Evolutionary conservation across 1,140 invertebrate genomes (phyloP), one percentile per base, ranked within the genome.

Genomic region (Scaptodrosophila lebanonensis): DNA sequence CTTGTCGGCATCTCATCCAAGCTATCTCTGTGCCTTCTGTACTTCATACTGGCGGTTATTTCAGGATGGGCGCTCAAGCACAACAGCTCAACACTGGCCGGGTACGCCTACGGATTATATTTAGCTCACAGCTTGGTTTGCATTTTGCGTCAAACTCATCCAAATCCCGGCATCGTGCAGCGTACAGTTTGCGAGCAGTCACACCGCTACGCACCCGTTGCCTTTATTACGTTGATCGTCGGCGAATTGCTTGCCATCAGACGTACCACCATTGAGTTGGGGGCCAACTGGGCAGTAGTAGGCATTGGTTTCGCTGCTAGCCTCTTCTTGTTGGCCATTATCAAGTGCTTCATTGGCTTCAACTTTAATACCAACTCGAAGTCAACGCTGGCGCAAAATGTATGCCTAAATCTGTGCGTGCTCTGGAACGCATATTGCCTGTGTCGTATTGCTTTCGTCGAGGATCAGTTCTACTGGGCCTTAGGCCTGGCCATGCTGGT

Each of bases 61-160:
- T 75, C 76, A 1, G 75, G 75, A 25, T 70, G 66, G 66, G 75
- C 76, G 1, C 30, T 82, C 1, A 82, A 82, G 9, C 66, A 56
- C 44, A 53, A 65, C 30, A 75, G 70, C 62, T n/a, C n/a, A n/a
- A n/a, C n/a, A 43, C 38, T 9, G 76, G 76, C 7, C 48, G 57
- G 6, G 33, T 66, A 66, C 43, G 75, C 66, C 1, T 83, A 75
- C 20, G 76, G 76, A 0, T 49, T 82, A 11, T 60, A 57, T 17
- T 82, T 82, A 7, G 69, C 44, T 0, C 75, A 82, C 30, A 75
- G 69, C 15, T 43, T 82, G 13, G 48, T 75, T 17, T 66, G 69
- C 22, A 57, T 75, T n/a, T 29, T 82, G 11, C 66, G 76, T 18
- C 67, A 82, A 53, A 82, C 75, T n/a, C 75, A 82, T 44, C 75